These are phyloP conservation scores for Solea senegalensis DNA, from an alignment of 2,113 vertebrate species.

Conservation along the genomic window DNA sequence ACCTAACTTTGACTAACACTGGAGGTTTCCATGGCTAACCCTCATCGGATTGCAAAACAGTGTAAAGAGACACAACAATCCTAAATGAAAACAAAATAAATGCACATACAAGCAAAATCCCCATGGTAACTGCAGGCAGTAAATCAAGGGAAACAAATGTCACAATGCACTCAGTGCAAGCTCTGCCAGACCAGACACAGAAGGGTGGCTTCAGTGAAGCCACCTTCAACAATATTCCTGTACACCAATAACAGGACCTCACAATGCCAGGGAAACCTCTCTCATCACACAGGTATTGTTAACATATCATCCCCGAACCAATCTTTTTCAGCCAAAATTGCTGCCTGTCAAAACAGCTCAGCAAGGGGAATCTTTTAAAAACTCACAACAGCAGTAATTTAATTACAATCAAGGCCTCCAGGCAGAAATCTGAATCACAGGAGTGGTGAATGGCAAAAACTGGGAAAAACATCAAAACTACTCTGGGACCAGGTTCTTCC, in stretches of 20 bases:
- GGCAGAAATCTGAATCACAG: constrained; percentile 48
- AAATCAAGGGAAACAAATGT: constrained; percentile 44
- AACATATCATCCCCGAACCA: constrained; percentile 67
- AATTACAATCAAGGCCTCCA: constrained; percentile 63
- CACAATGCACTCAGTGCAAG: constrained; percentile 8
- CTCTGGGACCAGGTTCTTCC: neutral
- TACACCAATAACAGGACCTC: constrained; percentile 66
- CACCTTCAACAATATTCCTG: constrained; percentile 61
- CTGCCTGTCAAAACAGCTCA: constrained; percentile 75
- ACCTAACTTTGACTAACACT: constrained; percentile 33
- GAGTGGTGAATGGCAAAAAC: constrained; percentile 27
- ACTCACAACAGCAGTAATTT: constrained; percentile 68
- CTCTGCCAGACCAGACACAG: constrained; percentile 21
- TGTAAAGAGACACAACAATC: constrained; percentile 38
- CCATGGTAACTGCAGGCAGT: constrained; percentile 50
- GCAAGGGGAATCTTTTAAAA: constrained; percentile 65
- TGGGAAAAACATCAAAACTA: neutral
- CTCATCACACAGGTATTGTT: constrained; percentile 66
- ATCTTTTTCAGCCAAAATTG: constrained; percentile 73
- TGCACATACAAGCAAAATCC: constrained; percentile 44
- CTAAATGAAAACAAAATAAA: constrained; percentile 50
- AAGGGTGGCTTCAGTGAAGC: constrained; percentile 42
- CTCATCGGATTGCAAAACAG: constrained; percentile 16
- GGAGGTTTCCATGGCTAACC: constrained; percentile 38
- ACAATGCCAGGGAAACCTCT: constrained; percentile 59